Percentiles rank a stretch among this genome's conserved stretches.
These are phyloP conservation scores for Thomomys bottae DNA, from an alignment of 2,113 vertebrate species.

Conservation along the genomic window DNA sequence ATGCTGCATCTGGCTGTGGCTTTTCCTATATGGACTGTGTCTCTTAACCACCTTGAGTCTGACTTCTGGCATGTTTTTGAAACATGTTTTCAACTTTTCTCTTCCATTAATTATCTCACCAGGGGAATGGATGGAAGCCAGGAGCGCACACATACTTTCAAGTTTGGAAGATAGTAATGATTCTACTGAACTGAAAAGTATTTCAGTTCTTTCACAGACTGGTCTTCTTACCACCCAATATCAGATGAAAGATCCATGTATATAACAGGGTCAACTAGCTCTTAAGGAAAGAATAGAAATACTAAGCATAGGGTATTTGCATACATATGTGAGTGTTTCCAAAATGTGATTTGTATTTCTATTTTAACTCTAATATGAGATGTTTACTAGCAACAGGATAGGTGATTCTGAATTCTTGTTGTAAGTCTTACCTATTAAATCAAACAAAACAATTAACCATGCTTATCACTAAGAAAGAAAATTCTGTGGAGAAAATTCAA, in stretches of 20 bases:
- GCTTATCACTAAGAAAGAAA: background rate
- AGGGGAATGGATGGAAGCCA: constrained; percentile 31
- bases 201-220: constrained; percentile 26
- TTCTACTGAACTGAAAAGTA: background rate
- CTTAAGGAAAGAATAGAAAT: background rate
- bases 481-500: background rate
- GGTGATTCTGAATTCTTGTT: background rate
- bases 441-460: background rate
- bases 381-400: background rate
- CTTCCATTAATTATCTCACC: background rate
- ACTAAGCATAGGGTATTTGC: background rate
- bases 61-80: background rate
- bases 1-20: background rate
- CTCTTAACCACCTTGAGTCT: background rate
- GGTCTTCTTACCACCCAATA: background rate
- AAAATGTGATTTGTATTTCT: background rate
- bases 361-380: background rate
- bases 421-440: background rate
- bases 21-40: background rate
- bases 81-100: background rate
- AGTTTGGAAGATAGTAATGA: constrained; percentile 1
- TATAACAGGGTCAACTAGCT: background rate
- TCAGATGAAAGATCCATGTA: background rate
- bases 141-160: background rate
- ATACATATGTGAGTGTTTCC: background rate